These are phyloP conservation scores for Platycheirus albimanus DNA, from an alignment of 2,888 invertebrate genomes.

Conservation along the genomic window DNA sequence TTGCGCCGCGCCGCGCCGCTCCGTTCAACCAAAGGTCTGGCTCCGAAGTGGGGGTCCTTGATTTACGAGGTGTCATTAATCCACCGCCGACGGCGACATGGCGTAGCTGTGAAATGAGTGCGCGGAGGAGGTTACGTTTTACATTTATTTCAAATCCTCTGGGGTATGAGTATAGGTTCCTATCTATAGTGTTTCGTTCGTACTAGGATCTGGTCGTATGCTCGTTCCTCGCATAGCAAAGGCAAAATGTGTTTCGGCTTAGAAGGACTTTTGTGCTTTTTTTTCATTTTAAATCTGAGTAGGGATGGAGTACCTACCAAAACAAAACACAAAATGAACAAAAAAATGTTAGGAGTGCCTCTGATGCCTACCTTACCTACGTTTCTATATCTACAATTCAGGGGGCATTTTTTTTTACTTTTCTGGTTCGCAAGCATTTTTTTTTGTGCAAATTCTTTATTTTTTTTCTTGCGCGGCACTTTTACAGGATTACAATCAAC, in stretches of 20 bases:
- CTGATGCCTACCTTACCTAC: too few species aligned
- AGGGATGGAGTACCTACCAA: too few species aligned
- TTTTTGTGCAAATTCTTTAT: slow-evolving; percentile 23
- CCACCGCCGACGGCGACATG: slow-evolving; percentile 63
- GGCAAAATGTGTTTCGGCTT: slow-evolving; percentile 60
- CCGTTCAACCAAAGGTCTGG: slow-evolving; percentile 7
- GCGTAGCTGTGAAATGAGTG: slow-evolving; percentile 35
- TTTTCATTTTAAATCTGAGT: slow-evolving; percentile 61
- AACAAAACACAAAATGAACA: too few species aligned
- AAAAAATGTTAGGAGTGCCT: too few species aligned
- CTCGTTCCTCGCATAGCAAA: too few species aligned
- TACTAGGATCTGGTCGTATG: slow-evolving; percentile 47
- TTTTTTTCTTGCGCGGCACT: slow-evolving; percentile 29
- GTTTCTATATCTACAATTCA: slow-evolving; percentile 6
- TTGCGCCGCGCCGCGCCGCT: too few species aligned
- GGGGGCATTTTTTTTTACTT: slow-evolving; percentile 25
- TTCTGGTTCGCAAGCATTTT: slow-evolving; percentile 30
- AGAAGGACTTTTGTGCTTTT: slow-evolving; percentile 48
- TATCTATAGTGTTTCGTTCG: not conserved
- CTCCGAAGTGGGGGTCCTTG: slow-evolving; percentile 23
- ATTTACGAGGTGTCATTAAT: slow-evolving; percentile 74
- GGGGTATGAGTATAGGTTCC: slow-evolving; percentile 2
- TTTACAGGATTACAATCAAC: slow-evolving; percentile 37
- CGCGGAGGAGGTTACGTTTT: slow-evolving; percentile 29
- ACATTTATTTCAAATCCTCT: slow-evolving; percentile 38